A percentile compares a stretch with the other conserved stretches of the same genome.
These are phyloP conservation scores for Dicycla oo DNA, from an alignment of 2,888 invertebrate genomes.

Conservation along the genomic window DNA sequence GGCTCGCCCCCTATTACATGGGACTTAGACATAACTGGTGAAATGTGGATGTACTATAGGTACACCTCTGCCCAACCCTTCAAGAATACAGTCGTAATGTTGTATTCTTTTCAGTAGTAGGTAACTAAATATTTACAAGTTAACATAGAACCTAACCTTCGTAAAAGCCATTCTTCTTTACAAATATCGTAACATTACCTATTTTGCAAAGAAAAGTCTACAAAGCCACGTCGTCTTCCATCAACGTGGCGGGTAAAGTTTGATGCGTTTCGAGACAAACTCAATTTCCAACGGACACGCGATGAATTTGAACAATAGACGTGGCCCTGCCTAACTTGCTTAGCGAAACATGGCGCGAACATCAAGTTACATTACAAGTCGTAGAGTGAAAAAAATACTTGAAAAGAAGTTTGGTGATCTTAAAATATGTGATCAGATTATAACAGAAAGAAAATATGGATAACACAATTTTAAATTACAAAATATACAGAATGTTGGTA, in stretches of 20 bases:
- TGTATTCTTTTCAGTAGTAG: no score
- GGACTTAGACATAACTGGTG: no score
- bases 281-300: slow-evolving; percentile 54
- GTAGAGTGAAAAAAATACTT: slow-evolving; percentile 8
- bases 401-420: no score
- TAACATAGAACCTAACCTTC: no score
- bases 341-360: slow-evolving; percentile 25
- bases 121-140: neutral
- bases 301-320: slow-evolving; percentile 56
- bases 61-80: no score
- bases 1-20: no score
- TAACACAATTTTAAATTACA: no score
- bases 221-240: slow-evolving; percentile 14
- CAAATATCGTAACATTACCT: neutral
- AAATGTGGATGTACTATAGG: no score
- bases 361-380: slow-evolving; percentile 24
- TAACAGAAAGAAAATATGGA: no score
- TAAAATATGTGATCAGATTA: no score
- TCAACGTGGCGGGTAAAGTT: slow-evolving; percentile 42
- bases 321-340: slow-evolving; percentile 23
- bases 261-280: slow-evolving; percentile 50
- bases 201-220: neutral
- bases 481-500: no score
- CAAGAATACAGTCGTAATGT: no score
- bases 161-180: neutral